Evolutionary conservation across 2,113 vertebrate genomes (phyloP).

Genomic region (Amphilophus citrinellus): DNA sequence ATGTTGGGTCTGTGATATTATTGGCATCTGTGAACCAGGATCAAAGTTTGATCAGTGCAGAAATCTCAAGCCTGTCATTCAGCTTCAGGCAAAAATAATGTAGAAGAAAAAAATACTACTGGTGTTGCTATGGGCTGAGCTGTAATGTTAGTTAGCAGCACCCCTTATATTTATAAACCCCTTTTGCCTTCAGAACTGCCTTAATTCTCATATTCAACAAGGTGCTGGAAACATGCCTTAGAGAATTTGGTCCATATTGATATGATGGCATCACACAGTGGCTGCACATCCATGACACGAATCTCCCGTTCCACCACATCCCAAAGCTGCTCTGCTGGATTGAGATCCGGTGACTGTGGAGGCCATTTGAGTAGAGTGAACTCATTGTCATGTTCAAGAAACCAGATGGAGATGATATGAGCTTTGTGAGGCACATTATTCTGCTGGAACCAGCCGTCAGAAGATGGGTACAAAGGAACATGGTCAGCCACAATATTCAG

Average conservation of each 20-base stretch:
- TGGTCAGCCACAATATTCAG: neutral
- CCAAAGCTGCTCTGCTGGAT: neutral
- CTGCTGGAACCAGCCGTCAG: neutral
- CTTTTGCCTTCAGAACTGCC: neutral
- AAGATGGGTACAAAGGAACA: neutral
- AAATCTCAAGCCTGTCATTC: slow-evolving; percentile 11
- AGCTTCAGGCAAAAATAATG: neutral
- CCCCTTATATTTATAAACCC: neutral
- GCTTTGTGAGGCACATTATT: neutral
- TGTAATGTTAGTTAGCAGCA: neutral
- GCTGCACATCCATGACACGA: neutral
- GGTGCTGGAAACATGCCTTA: neutral
- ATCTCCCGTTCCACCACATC: neutral
- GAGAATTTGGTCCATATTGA: neutral
- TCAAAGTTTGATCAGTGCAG: slow-evolving; percentile 19
- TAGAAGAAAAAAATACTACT: neutral
- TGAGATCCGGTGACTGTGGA: neutral
- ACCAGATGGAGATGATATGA: neutral
- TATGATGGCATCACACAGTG: neutral
- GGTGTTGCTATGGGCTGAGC: neutral
- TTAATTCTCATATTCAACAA: neutral
- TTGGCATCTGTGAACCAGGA: slow-evolving; percentile 35
- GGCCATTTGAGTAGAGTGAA: neutral
- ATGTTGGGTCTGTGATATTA: slow-evolving; percentile 16
- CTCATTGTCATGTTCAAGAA: neutral